Percentiles rank a stretch among this genome's conserved stretches.
Conservation (phyloP, 1,140 invertebrate genomes). For the Drosophila pallidifrons region DNA sequence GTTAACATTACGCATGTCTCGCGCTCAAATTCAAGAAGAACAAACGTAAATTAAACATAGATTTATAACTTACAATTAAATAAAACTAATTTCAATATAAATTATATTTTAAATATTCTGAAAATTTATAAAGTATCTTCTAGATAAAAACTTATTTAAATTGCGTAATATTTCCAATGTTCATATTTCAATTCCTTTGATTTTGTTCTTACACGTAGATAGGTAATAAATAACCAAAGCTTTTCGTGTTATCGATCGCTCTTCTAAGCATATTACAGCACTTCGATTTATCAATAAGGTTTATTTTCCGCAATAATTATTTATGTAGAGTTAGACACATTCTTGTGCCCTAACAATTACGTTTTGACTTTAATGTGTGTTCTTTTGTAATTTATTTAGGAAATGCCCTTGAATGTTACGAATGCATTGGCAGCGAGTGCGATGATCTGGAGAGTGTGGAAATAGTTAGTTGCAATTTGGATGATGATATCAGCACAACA, state of each 20-base stretch:
- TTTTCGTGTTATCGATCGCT: constrained; percentile 1
- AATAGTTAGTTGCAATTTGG: constrained; percentile 30
- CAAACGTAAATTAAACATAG: not conserved
- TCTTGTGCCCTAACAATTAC: not conserved
- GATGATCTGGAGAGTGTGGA: constrained; percentile 16
- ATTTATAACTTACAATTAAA: not conserved
- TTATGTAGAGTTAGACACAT: constrained; percentile 17
- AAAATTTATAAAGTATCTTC: not conserved
- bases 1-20: constrained; percentile 32
- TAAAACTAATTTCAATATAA: not conserved
- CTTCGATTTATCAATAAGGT: constrained; percentile 60
- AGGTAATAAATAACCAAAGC: constrained; percentile 1
- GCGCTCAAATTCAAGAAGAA: not conserved
- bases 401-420: constrained; percentile 58
- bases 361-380: constrained; percentile 1
- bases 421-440: constrained; percentile 56
- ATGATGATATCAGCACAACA: not conserved
- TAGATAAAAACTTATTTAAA: too few relatives aligned
- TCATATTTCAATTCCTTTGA: too few relatives aligned
- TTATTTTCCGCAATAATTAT: constrained; percentile 44
- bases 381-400: constrained; percentile 30
- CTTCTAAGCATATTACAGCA: constrained; percentile 3
- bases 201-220: not conserved
- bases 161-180: too few relatives aligned
- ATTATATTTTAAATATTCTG: not conserved